Evolutionary conservation across 1,140 invertebrate genomes (phyloP).

Genomic region (Hyles euphorbiae): DNA sequence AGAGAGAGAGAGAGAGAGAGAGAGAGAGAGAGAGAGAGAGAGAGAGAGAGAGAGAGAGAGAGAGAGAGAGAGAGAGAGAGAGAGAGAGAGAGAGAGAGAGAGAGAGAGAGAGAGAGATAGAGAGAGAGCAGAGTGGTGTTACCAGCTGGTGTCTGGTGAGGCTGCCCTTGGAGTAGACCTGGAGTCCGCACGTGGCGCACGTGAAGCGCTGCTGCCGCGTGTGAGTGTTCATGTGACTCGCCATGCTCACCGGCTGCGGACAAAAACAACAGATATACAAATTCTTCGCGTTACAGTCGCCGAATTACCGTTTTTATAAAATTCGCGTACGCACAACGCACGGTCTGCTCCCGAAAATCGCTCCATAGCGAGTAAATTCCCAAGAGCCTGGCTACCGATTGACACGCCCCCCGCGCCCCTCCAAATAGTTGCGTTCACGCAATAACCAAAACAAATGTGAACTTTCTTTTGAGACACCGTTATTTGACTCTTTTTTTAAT

Average conservation of each 20-base stretch:
- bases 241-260: constrained; percentile 66
- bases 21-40: too few relatives aligned
- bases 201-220: constrained; percentile 80
- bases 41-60: too few relatives aligned
- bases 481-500: background rate
- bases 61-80: too few relatives aligned
- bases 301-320: too few relatives aligned
- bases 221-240: constrained; percentile 76
- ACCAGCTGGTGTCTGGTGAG: constrained; percentile 46
- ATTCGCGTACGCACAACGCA: background rate
- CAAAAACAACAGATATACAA: background rate
- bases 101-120: too few relatives aligned
- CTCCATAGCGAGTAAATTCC: background rate
- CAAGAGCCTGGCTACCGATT: background rate
- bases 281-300: too few relatives aligned
- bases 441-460: too few relatives aligned
- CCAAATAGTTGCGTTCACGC: too few relatives aligned
- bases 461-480: too few relatives aligned
- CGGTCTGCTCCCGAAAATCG: background rate
- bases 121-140: background rate
- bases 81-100: too few relatives aligned
- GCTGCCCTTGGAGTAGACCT: constrained; percentile 42
- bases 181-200: constrained; percentile 76
- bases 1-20: too few relatives aligned
- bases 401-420: too few relatives aligned